These are phyloP conservation scores for Serranochromis macrocephalus DNA, from an alignment of 2,113 vertebrate genomes.

Conservation along the genomic window DNA sequence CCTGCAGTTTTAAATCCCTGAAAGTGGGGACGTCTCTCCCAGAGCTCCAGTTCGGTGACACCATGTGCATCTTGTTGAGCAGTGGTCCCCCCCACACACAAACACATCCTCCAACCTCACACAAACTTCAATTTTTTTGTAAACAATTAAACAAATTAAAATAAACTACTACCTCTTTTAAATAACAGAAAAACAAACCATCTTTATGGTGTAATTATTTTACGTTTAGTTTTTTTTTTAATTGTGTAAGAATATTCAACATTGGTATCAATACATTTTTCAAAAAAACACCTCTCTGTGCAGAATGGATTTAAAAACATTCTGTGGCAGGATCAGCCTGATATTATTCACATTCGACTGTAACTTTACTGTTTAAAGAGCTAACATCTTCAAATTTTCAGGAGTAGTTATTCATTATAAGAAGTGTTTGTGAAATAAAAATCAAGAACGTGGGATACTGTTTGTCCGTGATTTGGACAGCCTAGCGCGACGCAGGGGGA, in stretches of 20 bases:
- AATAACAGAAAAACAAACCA: accelerated
- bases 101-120: background rate
- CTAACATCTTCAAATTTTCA: background rate
- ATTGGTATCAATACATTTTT: background rate
- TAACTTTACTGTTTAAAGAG: background rate
- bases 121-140: background rate
- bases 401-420: background rate
- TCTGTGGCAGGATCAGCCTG: accelerated
- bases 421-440: background rate
- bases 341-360: background rate
- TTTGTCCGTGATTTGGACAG: background rate
- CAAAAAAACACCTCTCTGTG: background rate
- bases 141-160: background rate
- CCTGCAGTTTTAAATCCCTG: background rate
- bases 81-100: background rate
- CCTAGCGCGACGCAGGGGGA: background rate
- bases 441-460: background rate
- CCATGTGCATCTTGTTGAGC: background rate
- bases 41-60: accelerated
- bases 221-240: accelerated
- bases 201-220: background rate
- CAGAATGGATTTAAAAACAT: accelerated
- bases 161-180: background rate
- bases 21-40: background rate
- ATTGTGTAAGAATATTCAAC: background rate